Base-by-base conservation (phyloP, 2,888 invertebrate species). In the Cacoxenus indagator region DNA sequence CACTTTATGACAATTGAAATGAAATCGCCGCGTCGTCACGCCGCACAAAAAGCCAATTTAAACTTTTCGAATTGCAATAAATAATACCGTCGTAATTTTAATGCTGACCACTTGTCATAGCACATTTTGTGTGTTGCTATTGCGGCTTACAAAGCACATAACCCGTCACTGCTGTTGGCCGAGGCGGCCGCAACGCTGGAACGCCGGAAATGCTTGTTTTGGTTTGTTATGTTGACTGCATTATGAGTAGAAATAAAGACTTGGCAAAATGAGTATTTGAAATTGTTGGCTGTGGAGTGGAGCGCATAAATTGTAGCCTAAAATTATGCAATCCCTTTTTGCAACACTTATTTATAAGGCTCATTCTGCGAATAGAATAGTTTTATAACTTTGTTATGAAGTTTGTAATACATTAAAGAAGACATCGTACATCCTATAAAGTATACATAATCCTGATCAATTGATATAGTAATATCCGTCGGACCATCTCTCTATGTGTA, bases 1-100 rank as follows among this genome's bases (percentile, higher is more conserved):
- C 31, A 64, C 19, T 24, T 24, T 29, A 31, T 59, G 43, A 46
- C 51, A 55, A 57, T 62, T 65, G 59, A 24, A 31, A 37, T 57
- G n/a, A 29, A 48, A 26, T n/a, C n/a, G n/a, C n/a, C n/a, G n/a
- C n/a, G n/a, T n/a, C n/a, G 11, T 46, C 9, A 4, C 54, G 24
- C 9, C 64, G 19, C 55, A 65, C 26, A 46, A 19, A 31, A 65
- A 71, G 64, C 73, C 70, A 76, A 78, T 74, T 76, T 76, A 72
- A 78, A 77, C 75, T 77, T 72, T 74, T 48, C 70, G 68, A 76
- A 75, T 72, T 73, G 59, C 69, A 69, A 75, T 73, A 75, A 78
- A 78, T 78, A 70, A 73, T 65, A 69, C 68, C 76, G 70, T 73
- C 64, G 65, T 65, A 73, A 70, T 70, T 74, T n/a, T n/a, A 69